Percentiles rank a stretch among this genome's conserved stretches.
Conservation (phyloP, 1,140 invertebrate genomes). For the Latrodectus geometricus region DNA sequence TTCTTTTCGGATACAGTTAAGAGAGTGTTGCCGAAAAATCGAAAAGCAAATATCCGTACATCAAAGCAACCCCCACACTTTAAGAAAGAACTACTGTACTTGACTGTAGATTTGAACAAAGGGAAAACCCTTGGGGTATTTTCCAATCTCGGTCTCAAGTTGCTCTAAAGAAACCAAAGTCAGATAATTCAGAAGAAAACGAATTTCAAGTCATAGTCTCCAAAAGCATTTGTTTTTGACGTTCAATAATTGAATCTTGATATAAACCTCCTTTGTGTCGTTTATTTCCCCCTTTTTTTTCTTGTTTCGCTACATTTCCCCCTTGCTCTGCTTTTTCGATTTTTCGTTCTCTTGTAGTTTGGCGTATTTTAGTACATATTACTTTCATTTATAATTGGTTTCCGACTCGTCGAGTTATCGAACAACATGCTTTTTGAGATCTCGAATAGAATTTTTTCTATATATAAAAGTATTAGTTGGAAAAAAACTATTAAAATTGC, state of each 20-base stretch:
- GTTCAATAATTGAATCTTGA: constrained; percentile 54
- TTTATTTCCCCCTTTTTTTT: neutral
- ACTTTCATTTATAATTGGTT: constrained; percentile 38
- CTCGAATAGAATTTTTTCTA: neutral
- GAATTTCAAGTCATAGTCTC: constrained; percentile 31
- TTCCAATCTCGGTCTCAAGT: constrained; percentile 29
- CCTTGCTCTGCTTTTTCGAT: neutral
- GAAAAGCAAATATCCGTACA: constrained; percentile 18
- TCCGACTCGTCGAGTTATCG: constrained; percentile 11
- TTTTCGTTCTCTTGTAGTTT: neutral
- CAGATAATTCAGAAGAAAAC: constrained; percentile 29
- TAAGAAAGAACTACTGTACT: neutral
- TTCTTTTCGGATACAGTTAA: neutral
- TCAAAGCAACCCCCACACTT: neutral
- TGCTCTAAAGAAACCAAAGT: neutral
- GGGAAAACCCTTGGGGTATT: neutral
- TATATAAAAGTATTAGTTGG: neutral
- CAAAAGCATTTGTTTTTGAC: constrained; percentile 52
- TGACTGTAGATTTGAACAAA: neutral
- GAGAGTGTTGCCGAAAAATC: neutral
- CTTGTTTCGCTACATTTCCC: neutral
- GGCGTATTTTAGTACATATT: neutral
- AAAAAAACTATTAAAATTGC: neutral
- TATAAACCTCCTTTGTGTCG: constrained; percentile 24
- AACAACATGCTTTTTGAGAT: neutral